Conservation (phyloP, 2,113 vertebrate species). For the Climacteris rufus region DNA sequence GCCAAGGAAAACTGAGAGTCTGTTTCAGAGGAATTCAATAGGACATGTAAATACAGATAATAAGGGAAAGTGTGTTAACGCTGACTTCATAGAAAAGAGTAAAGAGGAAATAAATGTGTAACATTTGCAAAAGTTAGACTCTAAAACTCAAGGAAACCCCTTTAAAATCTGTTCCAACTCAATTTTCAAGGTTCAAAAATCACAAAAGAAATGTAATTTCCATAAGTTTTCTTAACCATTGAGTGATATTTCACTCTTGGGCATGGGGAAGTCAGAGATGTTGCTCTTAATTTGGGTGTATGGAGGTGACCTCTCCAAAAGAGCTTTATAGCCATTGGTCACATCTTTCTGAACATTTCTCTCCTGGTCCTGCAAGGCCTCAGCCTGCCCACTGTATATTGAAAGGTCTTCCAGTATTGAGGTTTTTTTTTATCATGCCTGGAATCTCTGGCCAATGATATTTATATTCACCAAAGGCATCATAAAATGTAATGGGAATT, state of each 20-base stretch:
- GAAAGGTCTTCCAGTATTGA: background rate
- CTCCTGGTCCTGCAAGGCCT: background rate
- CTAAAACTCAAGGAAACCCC: background rate
- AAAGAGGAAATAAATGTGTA: background rate
- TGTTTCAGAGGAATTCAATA: background rate
- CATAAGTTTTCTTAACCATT: background rate
- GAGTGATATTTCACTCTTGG: background rate
- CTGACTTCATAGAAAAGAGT: background rate
- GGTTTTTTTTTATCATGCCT: background rate
- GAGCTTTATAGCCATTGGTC: background rate
- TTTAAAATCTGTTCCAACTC: background rate
- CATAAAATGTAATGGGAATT: background rate
- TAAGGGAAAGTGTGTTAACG: background rate
- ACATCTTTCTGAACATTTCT: background rate
- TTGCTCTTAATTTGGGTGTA: background rate
- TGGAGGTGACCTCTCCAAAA: background rate
- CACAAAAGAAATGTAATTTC: background rate
- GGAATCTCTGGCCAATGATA: background rate
- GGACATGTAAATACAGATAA: background rate
- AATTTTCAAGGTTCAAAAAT: background rate
- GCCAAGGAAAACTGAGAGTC: background rate
- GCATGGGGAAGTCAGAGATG: background rate
- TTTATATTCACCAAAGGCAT: background rate
- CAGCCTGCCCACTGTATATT: background rate
- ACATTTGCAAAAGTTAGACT: background rate